Evolutionary conservation across 2,113 vertebrate species (phyloP).

Genomic region (Cyrtonyx montezumae): DNA sequence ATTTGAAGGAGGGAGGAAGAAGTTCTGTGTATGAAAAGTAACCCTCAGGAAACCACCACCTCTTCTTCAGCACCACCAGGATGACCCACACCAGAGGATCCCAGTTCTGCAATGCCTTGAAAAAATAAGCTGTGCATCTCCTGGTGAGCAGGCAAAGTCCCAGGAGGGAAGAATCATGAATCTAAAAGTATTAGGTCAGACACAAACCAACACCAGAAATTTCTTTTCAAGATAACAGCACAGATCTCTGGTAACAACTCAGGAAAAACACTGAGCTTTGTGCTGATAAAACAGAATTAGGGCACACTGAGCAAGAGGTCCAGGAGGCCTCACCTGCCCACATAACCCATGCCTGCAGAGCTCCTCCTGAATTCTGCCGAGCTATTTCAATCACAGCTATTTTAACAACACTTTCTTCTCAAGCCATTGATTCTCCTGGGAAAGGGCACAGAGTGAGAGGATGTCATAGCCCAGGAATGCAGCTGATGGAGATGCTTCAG

Average conservation of each 20-base stretch:
- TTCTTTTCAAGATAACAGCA: not conserved
- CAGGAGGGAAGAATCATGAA: constrained; percentile 1
- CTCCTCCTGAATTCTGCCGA: not conserved
- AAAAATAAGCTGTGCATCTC: not conserved
- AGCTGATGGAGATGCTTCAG: not conserved
- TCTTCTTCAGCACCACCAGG: not conserved
- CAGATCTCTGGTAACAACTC: not conserved
- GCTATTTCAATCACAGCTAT: not conserved
- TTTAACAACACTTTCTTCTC: not conserved
- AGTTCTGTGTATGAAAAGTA: not conserved
- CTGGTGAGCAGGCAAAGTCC: not conserved
- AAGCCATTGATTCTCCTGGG: not conserved
- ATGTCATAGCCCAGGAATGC: not conserved
- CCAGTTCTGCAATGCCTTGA: not conserved
- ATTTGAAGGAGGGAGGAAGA: not conserved
- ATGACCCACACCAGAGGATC: not conserved
- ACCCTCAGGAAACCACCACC: not conserved
- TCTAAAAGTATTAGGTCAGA: not conserved
- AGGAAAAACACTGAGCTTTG: not conserved
- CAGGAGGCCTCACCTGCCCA: not conserved
- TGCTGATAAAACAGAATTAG: not conserved
- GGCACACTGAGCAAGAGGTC: not conserved
- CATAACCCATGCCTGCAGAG: not conserved
- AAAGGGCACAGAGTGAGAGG: not conserved
- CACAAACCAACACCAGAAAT: not conserved